Conservation (phyloP, 2,113 vertebrate species). For the Heterotilapia buettikoferi region DNA sequence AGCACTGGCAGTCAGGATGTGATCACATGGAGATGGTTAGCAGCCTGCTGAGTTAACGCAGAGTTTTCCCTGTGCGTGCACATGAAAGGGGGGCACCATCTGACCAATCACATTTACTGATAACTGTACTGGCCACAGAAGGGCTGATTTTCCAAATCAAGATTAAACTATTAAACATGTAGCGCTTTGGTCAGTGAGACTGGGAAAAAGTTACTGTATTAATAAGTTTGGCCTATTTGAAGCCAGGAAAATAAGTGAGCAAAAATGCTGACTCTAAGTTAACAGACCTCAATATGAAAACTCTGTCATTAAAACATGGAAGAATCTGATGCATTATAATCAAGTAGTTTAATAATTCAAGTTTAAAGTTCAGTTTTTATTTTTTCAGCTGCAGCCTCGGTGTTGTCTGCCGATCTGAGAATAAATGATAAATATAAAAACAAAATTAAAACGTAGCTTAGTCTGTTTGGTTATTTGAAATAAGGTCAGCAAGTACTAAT, state of each 20-base stretch:
- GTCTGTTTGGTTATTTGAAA: neutral
- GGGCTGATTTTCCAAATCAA: neutral
- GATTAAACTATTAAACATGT: neutral
- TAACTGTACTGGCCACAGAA: neutral
- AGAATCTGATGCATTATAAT: neutral
- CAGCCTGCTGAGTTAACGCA: neutral
- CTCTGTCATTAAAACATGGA: neutral
- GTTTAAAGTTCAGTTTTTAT: neutral
- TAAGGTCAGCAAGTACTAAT: neutral
- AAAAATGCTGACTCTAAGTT: neutral
- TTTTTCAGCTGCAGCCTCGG: neutral
- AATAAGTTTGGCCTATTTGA: neutral
- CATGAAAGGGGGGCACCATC: neutral
- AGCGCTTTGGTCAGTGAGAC: neutral
- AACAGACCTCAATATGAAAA: neutral
- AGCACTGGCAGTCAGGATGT: neutral
- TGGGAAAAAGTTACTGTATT: neutral
- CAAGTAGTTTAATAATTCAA: neutral
- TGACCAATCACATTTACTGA: neutral
- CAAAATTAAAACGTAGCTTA: neutral
- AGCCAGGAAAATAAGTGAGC: neutral
- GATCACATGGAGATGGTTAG: neutral
- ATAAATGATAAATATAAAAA: neutral
- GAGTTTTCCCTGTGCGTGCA: neutral
- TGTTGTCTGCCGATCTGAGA: neutral